Percentiles rank a stretch among this genome's conserved stretches.
Conservation (phyloP, 2,888 invertebrate genomes). For the Rhingia rostrata region DNA sequence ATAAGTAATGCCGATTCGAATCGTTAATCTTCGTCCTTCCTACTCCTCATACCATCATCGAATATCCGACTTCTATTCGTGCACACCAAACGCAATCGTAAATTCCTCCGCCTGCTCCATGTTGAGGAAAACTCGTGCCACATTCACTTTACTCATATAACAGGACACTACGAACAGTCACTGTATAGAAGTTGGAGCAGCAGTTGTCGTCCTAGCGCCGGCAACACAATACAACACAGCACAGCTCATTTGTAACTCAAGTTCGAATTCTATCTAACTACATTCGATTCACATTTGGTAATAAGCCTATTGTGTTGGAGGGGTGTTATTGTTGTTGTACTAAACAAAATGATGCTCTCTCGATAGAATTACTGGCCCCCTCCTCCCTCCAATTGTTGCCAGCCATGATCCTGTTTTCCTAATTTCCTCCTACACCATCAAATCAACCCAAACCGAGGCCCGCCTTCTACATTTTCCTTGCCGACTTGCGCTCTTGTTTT, state of each 20-base stretch:
- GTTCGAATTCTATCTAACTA: constrained; percentile 51
- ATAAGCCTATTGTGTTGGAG: constrained; percentile 57
- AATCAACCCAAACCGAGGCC: constrained; percentile 8
- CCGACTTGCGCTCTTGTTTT: constrained; percentile 54
- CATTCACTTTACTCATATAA: constrained; percentile 47
- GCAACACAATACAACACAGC: too few species aligned
- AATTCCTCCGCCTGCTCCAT: constrained; percentile 48
- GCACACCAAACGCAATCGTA: constrained; percentile 56
- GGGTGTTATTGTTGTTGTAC: constrained; percentile 40
- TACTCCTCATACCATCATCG: constrained; percentile 19
- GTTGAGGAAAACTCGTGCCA: constrained; percentile 35
- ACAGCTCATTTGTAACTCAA: constrained; percentile 58
- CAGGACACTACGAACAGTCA: constrained; percentile 22
- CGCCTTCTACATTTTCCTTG: constrained; percentile 20
- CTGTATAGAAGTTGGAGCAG: constrained; percentile 6
- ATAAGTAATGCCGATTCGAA: constrained; percentile 58
- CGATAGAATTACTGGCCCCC: constrained; percentile 14
- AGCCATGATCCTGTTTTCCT: constrained; percentile 47
- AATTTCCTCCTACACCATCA: constrained; percentile 54
- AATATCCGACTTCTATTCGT: not conserved
- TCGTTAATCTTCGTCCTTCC: constrained; percentile 51
- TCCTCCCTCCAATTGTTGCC: not conserved
- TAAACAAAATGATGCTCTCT: constrained; percentile 55
- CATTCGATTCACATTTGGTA: constrained; percentile 62
- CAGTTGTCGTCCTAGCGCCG: too few species aligned